phyloP scores from a whole-genome alignment of 2,797 vertebrate species.

The Pelodytes ibericus region DNA sequence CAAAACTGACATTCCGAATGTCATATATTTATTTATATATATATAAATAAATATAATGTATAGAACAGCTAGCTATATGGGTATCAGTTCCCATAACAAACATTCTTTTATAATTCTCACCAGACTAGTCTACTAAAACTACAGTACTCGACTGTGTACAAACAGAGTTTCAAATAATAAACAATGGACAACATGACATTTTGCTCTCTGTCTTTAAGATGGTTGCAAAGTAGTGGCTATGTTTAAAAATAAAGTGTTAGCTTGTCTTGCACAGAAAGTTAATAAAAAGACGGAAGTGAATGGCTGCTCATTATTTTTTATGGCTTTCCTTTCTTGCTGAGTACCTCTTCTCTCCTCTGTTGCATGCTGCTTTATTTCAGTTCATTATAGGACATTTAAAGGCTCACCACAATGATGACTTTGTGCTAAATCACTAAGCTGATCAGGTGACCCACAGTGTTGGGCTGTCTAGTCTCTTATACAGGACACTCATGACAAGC shows the following conservation, averaged over 20 bases:
- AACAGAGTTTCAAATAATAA: conserved; percentile 29
- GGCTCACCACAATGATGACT: conserved; percentile 77
- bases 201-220: conserved; percentile 63
- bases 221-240: conserved; percentile 64
- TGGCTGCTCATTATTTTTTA: conserved; percentile 89
- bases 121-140: conserved; percentile 2
- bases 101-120: conserved; percentile 5
- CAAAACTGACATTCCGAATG: neutral
- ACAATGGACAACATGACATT: conserved; percentile 19
- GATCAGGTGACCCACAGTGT: conserved; percentile 65
- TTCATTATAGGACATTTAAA: conserved; percentile 73
- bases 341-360: conserved; percentile 73
- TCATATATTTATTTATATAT: neutral
- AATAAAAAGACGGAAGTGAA: conserved; percentile 78
- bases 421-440: conserved; percentile 76
- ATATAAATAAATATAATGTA: neutral
- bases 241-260: conserved; percentile 70
- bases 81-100: neutral
- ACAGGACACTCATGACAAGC: conserved; percentile 57
- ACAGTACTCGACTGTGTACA: conserved; percentile 11
- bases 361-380: conserved; percentile 72
- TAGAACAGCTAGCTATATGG: neutral
- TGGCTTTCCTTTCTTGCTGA: conserved; percentile 81
- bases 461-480: conserved; percentile 59
- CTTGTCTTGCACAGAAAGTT: conserved; percentile 73